Percentiles rank a stretch among this genome's conserved stretches.
These are phyloP conservation scores for Zoroaster sp. DNA, from an alignment of 53 echinoderm and acorn worm genomes.

Conservation along the genomic window DNA sequence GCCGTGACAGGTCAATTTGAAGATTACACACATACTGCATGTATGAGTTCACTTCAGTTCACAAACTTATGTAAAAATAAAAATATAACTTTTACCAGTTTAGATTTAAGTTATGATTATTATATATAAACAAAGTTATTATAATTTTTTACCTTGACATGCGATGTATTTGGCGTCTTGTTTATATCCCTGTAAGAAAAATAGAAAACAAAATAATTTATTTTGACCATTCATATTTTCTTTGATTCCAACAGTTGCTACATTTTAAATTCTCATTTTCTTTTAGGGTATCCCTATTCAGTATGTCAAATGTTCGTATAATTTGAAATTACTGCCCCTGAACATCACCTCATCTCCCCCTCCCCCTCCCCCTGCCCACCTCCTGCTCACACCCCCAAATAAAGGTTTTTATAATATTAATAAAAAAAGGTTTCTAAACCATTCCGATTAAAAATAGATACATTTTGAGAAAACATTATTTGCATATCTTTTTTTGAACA, in stretches of 20 bases:
- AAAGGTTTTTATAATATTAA: too few species aligned
- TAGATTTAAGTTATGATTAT: too few species aligned
- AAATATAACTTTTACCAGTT: too few species aligned
- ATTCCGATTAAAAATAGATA: too few species aligned
- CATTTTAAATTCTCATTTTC: too few species aligned
- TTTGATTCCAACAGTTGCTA: background rate
- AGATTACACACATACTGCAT: background rate
- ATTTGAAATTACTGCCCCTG: background rate
- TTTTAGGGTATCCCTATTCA: too few species aligned
- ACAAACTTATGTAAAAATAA: background rate
- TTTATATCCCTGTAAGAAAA: constrained; percentile 3
- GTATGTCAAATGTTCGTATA: background rate
- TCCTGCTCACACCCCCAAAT: background rate
- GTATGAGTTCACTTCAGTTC: background rate
- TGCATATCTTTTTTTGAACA: too few species aligned
- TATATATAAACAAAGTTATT: too few species aligned
- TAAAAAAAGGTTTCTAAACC: too few species aligned
- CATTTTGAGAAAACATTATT: too few species aligned
- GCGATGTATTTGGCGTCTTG: constrained; percentile 1
- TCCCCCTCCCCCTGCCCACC: background rate
- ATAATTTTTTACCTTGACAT: constrained; percentile 18
- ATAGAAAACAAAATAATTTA: background rate
- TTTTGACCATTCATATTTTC: background rate
- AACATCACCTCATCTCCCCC: background rate
- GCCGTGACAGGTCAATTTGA: background rate